Percentiles rank a stretch among this genome's conserved stretches.
phyloP scores from a whole-genome alignment of 2,888 invertebrate genomes.

The Pyrgus malvae region DNA sequence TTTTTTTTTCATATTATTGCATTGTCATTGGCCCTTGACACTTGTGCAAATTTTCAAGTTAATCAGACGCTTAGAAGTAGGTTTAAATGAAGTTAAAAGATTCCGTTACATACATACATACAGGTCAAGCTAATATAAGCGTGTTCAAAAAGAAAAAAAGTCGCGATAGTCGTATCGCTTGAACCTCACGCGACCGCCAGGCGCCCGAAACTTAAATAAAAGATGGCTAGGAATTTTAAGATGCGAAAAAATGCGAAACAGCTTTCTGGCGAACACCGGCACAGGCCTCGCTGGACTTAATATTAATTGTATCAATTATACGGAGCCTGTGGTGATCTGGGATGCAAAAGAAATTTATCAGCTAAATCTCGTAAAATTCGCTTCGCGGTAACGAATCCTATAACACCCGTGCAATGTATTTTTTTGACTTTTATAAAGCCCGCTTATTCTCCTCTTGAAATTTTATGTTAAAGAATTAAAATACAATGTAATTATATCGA shows the following conservation, averaged over 20 bases:
- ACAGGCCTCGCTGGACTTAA: constrained; percentile 14
- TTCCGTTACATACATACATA: too few relatives aligned
- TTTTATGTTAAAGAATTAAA: too few relatives aligned
- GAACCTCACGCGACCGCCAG: constrained; percentile 22
- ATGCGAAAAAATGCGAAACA: constrained; percentile 34
- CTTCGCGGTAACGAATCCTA: neutral
- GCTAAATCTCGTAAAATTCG: neutral
- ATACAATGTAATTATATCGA: too few relatives aligned
- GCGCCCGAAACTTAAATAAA: constrained; percentile 35
- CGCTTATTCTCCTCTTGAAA: too few relatives aligned
- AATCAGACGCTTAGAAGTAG: too few relatives aligned
- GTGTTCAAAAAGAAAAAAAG: neutral
- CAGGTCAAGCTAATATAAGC: neutral
- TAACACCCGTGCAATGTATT: neutral
- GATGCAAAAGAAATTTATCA: constrained; percentile 2
- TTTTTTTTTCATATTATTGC: too few relatives aligned
- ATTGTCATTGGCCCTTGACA: too few relatives aligned
- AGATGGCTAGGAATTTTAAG: constrained; percentile 31
- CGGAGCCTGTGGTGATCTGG: constrained; percentile 9
- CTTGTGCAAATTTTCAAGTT: too few relatives aligned
- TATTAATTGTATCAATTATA: constrained; percentile 26
- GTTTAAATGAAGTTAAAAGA: too few relatives aligned
- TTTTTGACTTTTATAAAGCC: neutral
- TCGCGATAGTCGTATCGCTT: neutral
- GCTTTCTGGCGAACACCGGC: constrained; percentile 20